phyloP scores from a whole-genome alignment of 2,888 invertebrate genomes.

The Cryptocheilus praepositus region DNA sequence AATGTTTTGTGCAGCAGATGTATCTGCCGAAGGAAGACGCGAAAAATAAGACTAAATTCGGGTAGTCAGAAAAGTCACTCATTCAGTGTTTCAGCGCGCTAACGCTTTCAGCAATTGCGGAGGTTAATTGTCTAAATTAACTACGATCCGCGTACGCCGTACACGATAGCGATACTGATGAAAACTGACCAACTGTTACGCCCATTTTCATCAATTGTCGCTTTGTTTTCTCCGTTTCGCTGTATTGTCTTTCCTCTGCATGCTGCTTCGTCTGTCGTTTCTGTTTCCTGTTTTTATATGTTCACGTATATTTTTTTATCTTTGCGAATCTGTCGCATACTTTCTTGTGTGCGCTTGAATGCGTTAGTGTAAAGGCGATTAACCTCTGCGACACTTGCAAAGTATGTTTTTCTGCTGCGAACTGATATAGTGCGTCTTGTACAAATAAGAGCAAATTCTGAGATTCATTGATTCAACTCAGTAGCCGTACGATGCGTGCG shows the following conservation, averaged over 20 bases:
- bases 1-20: not conserved
- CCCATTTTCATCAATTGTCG: constrained; percentile 43
- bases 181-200: constrained; percentile 45
- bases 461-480: too few species aligned
- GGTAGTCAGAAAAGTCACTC: not conserved
- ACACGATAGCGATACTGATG: constrained; percentile 22
- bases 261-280: too few species aligned
- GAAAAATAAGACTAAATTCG: not conserved
- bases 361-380: too few species aligned
- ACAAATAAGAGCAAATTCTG: too few species aligned
- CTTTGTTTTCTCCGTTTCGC: not conserved
- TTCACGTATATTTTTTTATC: too few species aligned
- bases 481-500: too few species aligned
- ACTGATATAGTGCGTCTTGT: too few species aligned
- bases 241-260: not conserved
- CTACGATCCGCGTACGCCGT: constrained; percentile 36
- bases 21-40: not conserved
- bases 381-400: too few species aligned
- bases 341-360: too few species aligned
- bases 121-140: constrained; percentile 63
- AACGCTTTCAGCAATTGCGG: constrained; percentile 52
- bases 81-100: constrained; percentile 31
- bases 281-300: too few species aligned
- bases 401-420: too few species aligned
- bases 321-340: too few species aligned